Evolutionary conservation across 2,888 invertebrate species (phyloP), one percentile per base, ranked within the genome.

Genomic region (Stegana nigrithorax): DNA sequence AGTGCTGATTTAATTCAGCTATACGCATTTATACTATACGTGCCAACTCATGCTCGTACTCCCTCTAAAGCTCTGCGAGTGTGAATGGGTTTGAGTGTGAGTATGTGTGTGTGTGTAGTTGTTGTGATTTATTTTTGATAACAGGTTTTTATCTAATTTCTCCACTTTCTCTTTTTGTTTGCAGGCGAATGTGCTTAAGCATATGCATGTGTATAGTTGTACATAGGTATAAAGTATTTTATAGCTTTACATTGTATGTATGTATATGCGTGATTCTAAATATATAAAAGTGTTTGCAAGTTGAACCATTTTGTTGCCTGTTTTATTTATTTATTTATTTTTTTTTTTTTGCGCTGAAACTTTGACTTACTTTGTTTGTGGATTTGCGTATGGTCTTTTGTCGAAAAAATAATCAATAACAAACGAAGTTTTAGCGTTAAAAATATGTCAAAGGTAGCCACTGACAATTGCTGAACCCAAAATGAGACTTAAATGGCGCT

Each of bases 131-230:
- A n/a, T 57, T 56, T 39, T 56, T 56, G 55, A 56, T 56, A 39
- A 79, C 72, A 72, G 67, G 80, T 79, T 69, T 77, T 79, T 73
- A 76, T 76, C 75, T 76, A 78, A 76, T 79, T 76, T 76, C 80
- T 76, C 75, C 75, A 71, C 78, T 75, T 77, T 64, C 66, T 66
- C 71, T 73, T 71, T 65, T 71, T 70, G 63, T n/a, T n/a, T n/a
- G n/a, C n/a, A n/a, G n/a, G n/a, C n/a, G 51, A 60, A 66, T 67
- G 56, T 32, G 23, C n/a, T 23, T 47, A 39, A 47, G 47, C n/a
- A 14, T 51, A 14, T 29, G 25, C 39, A 59, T 50, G 39, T 39
- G 39, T 39, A 10, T 39, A 10, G n/a, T 39, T n/a, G 10, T 39
- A 14, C 6, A 14, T 55, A 12, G 32, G 26, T 39, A 59, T 50